Evolutionary conservation across 2,113 vertebrate species (phyloP).

Genomic region (Sinocyclocheilus anshuiensis): DNA sequence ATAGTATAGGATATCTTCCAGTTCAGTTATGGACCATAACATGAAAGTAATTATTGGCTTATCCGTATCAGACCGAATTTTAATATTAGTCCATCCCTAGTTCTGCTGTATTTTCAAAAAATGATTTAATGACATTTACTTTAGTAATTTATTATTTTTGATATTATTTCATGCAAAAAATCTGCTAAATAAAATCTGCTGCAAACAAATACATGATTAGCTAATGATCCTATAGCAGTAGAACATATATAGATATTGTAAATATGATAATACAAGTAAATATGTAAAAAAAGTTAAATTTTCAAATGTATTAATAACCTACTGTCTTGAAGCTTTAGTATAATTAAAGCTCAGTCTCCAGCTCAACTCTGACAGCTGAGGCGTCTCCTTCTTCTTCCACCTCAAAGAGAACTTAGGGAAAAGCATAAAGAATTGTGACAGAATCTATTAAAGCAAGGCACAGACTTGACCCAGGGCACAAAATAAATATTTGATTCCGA

Average conservation of each 20-base stretch:
- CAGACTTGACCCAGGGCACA: conserved; percentile 15
- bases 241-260: not conserved
- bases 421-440: conserved; percentile 10
- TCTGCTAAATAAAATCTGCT: too few relatives aligned
- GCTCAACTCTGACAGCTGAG: not conserved
- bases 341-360: not conserved
- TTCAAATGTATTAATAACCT: not conserved
- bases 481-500: conserved; percentile 40
- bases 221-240: not conserved
- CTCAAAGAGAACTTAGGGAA: conserved; percentile 6
- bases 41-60: too few relatives aligned
- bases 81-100: too few relatives aligned
- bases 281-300: not conserved
- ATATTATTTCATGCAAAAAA: too few relatives aligned
- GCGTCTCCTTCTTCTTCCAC: not conserved
- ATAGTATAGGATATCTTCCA: too few relatives aligned
- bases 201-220: not conserved
- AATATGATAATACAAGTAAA: not conserved
- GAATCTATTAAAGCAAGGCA: conserved; percentile 29
- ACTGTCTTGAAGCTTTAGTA: not conserved
- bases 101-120: too few relatives aligned
- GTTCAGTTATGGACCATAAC: too few relatives aligned
- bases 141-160: too few relatives aligned
- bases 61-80: too few relatives aligned
- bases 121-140: not conserved